Base-by-base conservation (phyloP, 2,113 vertebrate genomes). In the Uria aalge region DNA sequence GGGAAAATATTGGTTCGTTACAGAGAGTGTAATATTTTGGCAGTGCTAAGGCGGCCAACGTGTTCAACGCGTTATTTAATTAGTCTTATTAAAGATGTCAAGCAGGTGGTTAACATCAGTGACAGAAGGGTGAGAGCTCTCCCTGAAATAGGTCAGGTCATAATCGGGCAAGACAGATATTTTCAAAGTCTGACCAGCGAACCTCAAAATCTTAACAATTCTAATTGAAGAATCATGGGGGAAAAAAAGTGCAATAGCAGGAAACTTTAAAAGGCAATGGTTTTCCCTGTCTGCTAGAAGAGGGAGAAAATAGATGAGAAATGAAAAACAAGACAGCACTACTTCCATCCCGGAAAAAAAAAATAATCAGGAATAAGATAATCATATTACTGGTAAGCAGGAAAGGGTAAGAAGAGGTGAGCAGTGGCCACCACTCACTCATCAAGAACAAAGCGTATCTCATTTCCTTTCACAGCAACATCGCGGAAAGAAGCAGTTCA, bases 11-110 rank as follows among this genome's bases (percentile, higher is more conserved):
- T 43, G n/a, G 4, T 71, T 81, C 30, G 19, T 66, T 50, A n/a
- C 43, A 69, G 36, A 48, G 17, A 26, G 10, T 17, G 12, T 36
- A 77, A 40, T 9, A 38, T 50, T 68, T 90, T 36, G 27, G 71
- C 62, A 75, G 32, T 1, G 11, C 36, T 47, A 38, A 74, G 59
- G 20, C 23, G 17, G 29, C 47, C 41, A 21, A 57, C 38, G 23
- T 5, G 6, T 24, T 50, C 19, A 52, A 11, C 30, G 9, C 24
- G 11, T 91, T 47, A n/a, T 68, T 92, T 75, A 88, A 77, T 94
- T 93, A 85, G 48, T 20, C 16, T 50, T 13, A 67, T 79, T 72
- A 88, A 68, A 75, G 78, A 26, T 88, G 71, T 79, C 71, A 57
- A 53, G 77, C 47, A 87, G 41, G 52, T 32, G 41, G n/a, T 64